A percentile compares a stretch with the other conserved stretches of the same genome.
These are phyloP conservation scores for Dryocosmus kuriphilus DNA, from an alignment of 2,888 invertebrate genomes.

Conservation along the genomic window DNA sequence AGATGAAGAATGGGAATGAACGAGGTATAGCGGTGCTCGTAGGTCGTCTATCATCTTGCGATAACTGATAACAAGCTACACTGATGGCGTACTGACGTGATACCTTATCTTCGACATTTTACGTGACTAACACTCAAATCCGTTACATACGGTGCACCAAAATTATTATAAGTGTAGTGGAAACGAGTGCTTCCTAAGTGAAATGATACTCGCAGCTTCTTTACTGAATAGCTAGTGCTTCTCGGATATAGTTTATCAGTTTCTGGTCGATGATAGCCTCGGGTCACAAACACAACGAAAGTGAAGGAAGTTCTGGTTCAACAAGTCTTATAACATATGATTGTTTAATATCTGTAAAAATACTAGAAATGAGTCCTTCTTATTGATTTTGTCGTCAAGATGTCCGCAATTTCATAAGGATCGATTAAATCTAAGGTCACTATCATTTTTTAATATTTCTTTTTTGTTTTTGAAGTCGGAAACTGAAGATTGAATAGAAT, in stretches of 20 bases:
- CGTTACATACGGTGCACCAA: not conserved
- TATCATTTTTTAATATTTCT: not conserved
- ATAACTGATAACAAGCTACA: conserved; percentile 18
- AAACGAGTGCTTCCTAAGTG: not conserved
- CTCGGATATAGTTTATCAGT: conserved; percentile 7
- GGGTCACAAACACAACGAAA: not conserved
- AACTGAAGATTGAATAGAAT: not conserved
- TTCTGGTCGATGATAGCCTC: conserved; percentile 5
- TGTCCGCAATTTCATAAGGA: too few relatives aligned
- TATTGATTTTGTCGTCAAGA: too few relatives aligned
- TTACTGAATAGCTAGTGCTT: not conserved
- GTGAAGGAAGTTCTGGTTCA: not conserved
- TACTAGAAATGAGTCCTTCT: not conserved
- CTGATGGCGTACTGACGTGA: conserved; percentile 25
- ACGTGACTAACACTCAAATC: conserved; percentile 3
- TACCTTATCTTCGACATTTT: conserved; percentile 38
- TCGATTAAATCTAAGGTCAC: not conserved
- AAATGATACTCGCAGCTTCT: not conserved
- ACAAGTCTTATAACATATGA: not conserved
- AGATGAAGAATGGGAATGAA: conserved; percentile 31
- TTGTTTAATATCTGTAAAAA: not conserved
- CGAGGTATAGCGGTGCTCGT: not conserved
- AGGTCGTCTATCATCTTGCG: conserved; percentile 16
- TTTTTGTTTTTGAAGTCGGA: too few relatives aligned
- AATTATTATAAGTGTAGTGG: not conserved